Evolutionary conservation across 2,797 vertebrate species (phyloP), one percentile per base, ranked within the genome.

Genomic region (Gobio occitaniae): DNA sequence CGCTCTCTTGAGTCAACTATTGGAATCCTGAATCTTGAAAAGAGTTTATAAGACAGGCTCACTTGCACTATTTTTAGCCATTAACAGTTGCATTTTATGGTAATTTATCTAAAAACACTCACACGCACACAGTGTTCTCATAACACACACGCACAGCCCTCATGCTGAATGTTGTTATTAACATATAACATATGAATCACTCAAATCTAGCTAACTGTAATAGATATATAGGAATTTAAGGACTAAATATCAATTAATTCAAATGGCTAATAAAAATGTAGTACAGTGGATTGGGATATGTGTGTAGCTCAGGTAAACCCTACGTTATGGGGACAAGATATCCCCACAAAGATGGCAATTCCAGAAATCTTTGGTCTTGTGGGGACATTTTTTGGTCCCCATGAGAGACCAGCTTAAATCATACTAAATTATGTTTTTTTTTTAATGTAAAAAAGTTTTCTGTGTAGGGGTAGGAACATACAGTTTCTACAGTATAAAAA

Each of bases 1-100:
- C 1, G 8, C 41, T 72, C 68, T 72, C 10, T 44, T 82, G 38
- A 50, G 70, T 36, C 25, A 63, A 48, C 17, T 52, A 54, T 82
- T 19, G 19, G 38, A 76, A 68, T 75, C 78, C 78, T 87, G n/a
- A 69, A 81, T 71, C 52, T 72, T 48, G 7, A 41, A 82, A 63
- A 72, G 52, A 70, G 54, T 72, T 81, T 71, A 59, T 8, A 61
- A 25, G 21, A 54, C 44, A 69, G 10, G 52, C 50, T 59, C 32
- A 44, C 36, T 59, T 81, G 38, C 11, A 32, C 48, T 72, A 36
- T 72, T 61, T 80, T 80, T 41, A 16, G 48, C 12, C 15, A 52
- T 52, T 52, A 65, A 48, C 21, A 38, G 19, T 48, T 78, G 61
- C 38, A 29, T 29, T 63, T 56, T 36, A 29, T 47, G 15, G n/a